phyloP scores from a whole-genome alignment of 2,113 vertebrate genomes.

The Lanius ludovicianus region DNA sequence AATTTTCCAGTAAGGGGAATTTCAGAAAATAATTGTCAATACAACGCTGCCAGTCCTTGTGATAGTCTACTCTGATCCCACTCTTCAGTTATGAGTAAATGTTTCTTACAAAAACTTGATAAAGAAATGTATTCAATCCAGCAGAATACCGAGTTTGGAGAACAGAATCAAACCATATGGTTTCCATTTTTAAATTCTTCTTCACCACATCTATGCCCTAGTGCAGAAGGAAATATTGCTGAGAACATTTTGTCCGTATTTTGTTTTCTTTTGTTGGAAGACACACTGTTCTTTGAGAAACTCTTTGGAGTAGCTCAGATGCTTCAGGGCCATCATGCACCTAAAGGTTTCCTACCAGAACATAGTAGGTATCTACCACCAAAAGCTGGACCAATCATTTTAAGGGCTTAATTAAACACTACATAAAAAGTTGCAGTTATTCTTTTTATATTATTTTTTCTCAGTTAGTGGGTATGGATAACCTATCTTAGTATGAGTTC shows the following conservation, averaged over 20 bases:
- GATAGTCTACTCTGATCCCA: not conserved
- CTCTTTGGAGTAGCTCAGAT: not conserved
- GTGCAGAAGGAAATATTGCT: not conserved
- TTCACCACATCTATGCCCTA: slow-evolving; percentile 26
- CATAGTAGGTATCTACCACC: not conserved
- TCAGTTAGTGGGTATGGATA: not conserved
- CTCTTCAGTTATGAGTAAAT: not conserved
- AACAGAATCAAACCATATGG: slow-evolving; percentile 44
- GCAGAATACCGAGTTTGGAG: not conserved
- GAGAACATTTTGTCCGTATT: slow-evolving; percentile 24
- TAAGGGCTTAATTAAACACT: not conserved
- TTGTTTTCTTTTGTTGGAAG: slow-evolving; percentile 39
- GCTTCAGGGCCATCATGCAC: not conserved
- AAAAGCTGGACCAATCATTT: not conserved
- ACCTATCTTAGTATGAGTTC: not conserved
- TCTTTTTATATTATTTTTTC: not conserved
- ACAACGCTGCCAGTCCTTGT: not conserved
- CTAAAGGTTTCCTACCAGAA: not conserved
- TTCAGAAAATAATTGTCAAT: not conserved
- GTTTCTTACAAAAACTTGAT: not conserved
- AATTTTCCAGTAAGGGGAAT: not conserved
- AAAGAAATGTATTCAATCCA: not conserved
- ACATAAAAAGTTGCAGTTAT: not conserved
- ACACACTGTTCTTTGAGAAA: slow-evolving; percentile 9
- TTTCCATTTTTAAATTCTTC: slow-evolving; percentile 49